A percentile compares a stretch with the other conserved stretches of the same genome.
Conservation (phyloP, 2,797 vertebrate species). For the Catostomus latipinnis region DNA sequence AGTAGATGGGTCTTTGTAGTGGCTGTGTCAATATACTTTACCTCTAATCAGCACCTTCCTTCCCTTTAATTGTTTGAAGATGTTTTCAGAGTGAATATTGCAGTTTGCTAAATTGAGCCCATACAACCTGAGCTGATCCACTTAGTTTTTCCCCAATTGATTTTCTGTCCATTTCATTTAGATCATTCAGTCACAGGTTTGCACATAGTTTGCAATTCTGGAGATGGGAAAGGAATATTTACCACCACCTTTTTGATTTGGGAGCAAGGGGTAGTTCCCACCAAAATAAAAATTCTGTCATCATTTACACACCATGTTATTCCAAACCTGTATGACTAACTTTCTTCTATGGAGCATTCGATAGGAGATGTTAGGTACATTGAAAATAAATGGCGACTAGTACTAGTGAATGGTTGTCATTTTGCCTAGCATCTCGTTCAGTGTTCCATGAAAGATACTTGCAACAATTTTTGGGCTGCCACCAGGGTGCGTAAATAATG, state of each 20-base stretch:
- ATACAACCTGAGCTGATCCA: constrained; percentile 46
- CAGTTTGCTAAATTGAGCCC: constrained; percentile 54
- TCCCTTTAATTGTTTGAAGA: constrained; percentile 44
- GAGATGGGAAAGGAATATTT: constrained; percentile 34
- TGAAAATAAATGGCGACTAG: no score
- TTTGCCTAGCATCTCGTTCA: no score
- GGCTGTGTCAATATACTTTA: constrained; percentile 16
- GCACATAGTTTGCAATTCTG: constrained; percentile 47
- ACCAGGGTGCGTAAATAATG: no score
- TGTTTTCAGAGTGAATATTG: constrained; percentile 47
- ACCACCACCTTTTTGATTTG: constrained; percentile 10
- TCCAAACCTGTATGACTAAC: no score
- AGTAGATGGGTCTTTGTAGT: constrained; percentile 17
- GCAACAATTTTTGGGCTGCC: no score
- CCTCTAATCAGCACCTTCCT: constrained; percentile 47
- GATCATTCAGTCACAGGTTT: constrained; percentile 41
- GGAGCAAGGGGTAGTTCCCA: background rate
- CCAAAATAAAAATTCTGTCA: no score
- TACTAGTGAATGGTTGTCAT: no score
- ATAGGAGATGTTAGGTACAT: no score
- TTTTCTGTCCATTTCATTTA: constrained; percentile 59
- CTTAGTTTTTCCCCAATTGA: constrained; percentile 59
- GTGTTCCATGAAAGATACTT: no score
- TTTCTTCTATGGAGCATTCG: no score
- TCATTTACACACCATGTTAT: no score